Evolutionary conservation across 2,888 invertebrate species (phyloP).

Genomic region (Limenitis camilla): DNA sequence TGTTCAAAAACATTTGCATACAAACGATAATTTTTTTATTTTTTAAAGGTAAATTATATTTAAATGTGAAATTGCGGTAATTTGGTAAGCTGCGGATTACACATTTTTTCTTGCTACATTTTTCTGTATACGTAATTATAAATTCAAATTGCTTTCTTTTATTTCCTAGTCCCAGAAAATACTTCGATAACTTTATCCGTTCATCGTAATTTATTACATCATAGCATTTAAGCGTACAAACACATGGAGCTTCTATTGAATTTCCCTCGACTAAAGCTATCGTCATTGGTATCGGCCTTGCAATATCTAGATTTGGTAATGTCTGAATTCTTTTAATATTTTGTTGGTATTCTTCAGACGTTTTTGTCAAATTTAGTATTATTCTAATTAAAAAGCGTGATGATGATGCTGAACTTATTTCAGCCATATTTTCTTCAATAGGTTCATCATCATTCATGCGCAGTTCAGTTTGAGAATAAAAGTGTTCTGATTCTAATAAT

Average conservation of each 20-base stretch:
- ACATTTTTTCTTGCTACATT: not conserved
- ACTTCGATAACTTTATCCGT: not conserved
- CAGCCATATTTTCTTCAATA: too few relatives aligned
- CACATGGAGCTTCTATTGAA: not conserved
- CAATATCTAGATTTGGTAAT: too few relatives aligned
- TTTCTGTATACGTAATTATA: not conserved
- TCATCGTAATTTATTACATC: not conserved
- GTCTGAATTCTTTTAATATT: too few relatives aligned
- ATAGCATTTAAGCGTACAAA: constrained; percentile 1
- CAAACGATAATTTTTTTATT: not conserved
- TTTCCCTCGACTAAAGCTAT: not conserved
- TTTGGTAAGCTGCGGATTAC: not conserved
- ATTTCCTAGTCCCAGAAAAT: not conserved
- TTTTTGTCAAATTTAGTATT: too few relatives aligned
- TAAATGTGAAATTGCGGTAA: not conserved
- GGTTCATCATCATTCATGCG: too few relatives aligned
- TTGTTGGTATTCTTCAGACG: too few relatives aligned
- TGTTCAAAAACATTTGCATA: constrained; percentile 3
- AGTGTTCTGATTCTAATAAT: too few relatives aligned
- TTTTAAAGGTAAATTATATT: not conserved
- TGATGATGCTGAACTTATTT: too few relatives aligned
- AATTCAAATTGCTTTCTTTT: not conserved
- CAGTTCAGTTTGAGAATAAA: too few relatives aligned
- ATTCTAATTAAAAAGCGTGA: too few relatives aligned
- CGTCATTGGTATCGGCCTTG: too few relatives aligned